Percentiles rank a stretch among this genome's conserved stretches.
Evolutionary conservation across 2,888 invertebrate genomes (phyloP).

Genomic region (Diaprepes abbreviatus): DNA sequence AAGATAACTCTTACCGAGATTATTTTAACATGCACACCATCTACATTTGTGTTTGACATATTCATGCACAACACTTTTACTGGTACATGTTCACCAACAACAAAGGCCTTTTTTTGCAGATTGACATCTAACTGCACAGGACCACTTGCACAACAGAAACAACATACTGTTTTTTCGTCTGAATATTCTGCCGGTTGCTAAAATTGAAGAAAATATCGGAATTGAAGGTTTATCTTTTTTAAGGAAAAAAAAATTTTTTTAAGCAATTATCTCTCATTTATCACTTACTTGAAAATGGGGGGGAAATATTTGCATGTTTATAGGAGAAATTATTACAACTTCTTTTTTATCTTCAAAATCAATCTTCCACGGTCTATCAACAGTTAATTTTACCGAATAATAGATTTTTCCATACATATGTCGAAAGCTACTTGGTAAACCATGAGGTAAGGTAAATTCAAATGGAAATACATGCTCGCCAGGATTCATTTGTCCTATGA

Average conservation of each 20-base stretch:
- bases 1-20: too few relatives aligned
- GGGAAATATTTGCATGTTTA: constrained; percentile 74
- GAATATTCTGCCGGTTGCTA: constrained; percentile 79
- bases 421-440: constrained; percentile 86
- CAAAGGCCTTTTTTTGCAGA: constrained; percentile 82
- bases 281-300: background rate
- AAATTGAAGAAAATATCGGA: too few relatives aligned
- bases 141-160: constrained; percentile 82
- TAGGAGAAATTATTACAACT: constrained; percentile 84
- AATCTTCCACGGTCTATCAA: constrained; percentile 87
- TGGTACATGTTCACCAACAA: constrained; percentile 82
- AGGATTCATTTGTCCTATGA: constrained; percentile 52
- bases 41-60: constrained; percentile 78
- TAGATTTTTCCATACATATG: constrained; percentile 80
- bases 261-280: too few relatives aligned
- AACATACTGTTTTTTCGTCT: constrained; percentile 83
- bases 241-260: too few relatives aligned
- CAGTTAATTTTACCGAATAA: constrained; percentile 82
- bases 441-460: constrained; percentile 78
- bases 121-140: constrained; percentile 78
- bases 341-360: constrained; percentile 87
- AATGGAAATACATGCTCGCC: constrained; percentile 86
- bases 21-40: constrained; percentile 74
- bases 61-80: constrained; percentile 81
- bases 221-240: too few relatives aligned